These are phyloP conservation scores for Malthinus seriepunctatus DNA, from an alignment of 2,888 invertebrate genomes.

Conservation along the genomic window DNA sequence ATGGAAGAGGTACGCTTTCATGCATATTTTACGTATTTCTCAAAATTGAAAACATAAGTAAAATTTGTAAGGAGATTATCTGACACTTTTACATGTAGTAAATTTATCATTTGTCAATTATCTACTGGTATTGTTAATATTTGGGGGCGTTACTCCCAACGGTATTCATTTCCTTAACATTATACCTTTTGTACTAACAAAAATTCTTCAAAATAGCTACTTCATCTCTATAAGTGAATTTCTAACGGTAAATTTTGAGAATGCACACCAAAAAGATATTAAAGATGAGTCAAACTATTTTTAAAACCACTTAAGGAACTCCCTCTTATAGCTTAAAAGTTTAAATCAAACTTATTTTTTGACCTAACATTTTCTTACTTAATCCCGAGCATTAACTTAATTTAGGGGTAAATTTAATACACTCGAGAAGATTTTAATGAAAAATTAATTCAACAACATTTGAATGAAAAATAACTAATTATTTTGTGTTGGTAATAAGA, in stretches of 20 bases:
- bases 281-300: too few species aligned
- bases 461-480: too few species aligned
- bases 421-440: too few species aligned
- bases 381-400: too few species aligned
- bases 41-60: constrained; percentile 33
- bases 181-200: constrained; percentile 1
- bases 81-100: constrained; percentile 38
- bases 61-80: constrained; percentile 36
- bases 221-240: neutral
- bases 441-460: too few species aligned
- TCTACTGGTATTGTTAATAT: constrained; percentile 20
- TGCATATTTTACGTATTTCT: constrained; percentile 39
- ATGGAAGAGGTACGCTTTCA: constrained; percentile 32
- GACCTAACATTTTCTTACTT: too few species aligned
- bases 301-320: too few species aligned
- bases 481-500: too few species aligned
- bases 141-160: constrained; percentile 26
- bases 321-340: too few species aligned
- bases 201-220: neutral
- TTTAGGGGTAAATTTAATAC: too few species aligned
- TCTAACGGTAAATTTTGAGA: neutral
- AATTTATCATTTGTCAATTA: constrained; percentile 37
- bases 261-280: too few species aligned
- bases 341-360: too few species aligned
- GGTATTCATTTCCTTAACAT: constrained; percentile 24